Evolutionary conservation across 2,888 invertebrate species (phyloP).

Genomic region (Leptopilina drosophilae): DNA sequence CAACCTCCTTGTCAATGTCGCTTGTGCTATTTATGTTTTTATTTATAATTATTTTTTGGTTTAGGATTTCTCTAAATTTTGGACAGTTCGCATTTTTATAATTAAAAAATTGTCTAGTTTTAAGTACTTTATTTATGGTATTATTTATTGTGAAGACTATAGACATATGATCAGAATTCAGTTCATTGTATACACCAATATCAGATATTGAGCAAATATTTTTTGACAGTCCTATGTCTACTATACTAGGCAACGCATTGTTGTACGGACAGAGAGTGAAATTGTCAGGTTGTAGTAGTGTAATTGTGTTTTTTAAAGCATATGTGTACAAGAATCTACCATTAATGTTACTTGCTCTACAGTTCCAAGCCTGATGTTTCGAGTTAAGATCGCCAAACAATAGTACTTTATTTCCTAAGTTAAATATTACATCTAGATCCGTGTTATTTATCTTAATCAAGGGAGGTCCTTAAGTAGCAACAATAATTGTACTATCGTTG

Average conservation of each 20-base stretch:
- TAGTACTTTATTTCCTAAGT: conserved; percentile 45
- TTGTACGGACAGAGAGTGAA: background rate
- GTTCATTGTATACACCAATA: conserved; percentile 45
- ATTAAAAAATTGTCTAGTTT: background rate
- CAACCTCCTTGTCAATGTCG: background rate
- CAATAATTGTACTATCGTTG: conserved; percentile 11
- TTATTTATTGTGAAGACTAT: conserved; percentile 14
- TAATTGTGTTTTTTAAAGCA: background rate
- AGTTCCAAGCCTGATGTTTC: background rate
- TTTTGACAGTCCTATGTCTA: conserved; percentile 40
- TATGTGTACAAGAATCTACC: background rate
- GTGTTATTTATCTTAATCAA: conserved; percentile 15
- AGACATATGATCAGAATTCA: conserved; percentile 56
- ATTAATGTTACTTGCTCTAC: background rate
- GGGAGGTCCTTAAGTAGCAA: conserved; percentile 32
- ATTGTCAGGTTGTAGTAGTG: background rate
- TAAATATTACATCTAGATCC: conserved; percentile 49
- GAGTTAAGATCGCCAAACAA: background rate
- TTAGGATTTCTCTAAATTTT: background rate
- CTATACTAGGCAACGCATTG: background rate
- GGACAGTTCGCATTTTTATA: background rate
- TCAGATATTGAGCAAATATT: conserved; percentile 35
- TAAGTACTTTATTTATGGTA: no score
- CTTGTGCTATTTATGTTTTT: no score
- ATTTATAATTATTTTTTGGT: conserved; percentile 42